Evolutionary conservation across 2,888 invertebrate species (phyloP).

Genomic region (Erannis defoliaria): DNA sequence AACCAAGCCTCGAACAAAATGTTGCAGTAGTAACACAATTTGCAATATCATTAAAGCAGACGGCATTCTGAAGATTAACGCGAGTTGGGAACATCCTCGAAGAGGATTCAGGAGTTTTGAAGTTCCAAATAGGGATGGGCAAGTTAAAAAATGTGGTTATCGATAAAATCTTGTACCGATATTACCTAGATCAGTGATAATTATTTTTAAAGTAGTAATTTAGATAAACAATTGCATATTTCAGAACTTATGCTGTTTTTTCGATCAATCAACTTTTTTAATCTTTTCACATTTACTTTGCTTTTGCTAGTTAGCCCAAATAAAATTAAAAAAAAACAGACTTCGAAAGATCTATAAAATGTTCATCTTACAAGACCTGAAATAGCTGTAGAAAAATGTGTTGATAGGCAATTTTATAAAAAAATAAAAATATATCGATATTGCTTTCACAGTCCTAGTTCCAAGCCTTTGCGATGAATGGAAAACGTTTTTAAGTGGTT

Average conservation of each 20-base stretch:
- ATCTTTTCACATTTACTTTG: no score
- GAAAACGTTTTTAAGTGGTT: constrained; percentile 37
- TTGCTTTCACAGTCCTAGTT: constrained; percentile 4
- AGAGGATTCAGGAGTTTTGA: constrained; percentile 34
- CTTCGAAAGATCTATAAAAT: no score
- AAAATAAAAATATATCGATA: background rate
- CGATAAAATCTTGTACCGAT: background rate
- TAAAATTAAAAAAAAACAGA: no score
- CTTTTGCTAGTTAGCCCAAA: no score
- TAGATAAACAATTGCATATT: no score
- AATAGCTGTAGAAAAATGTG: no score
- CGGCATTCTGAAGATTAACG: constrained; percentile 63
- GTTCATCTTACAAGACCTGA: no score
- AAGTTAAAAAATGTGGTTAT: background rate
- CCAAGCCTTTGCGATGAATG: constrained; percentile 30
- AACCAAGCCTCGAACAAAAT: constrained; percentile 30
- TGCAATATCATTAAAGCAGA: constrained; percentile 72
- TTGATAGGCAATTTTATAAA: background rate
- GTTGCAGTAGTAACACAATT: constrained; percentile 67
- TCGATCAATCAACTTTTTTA: no score
- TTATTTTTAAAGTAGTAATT: no score
- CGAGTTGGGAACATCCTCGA: constrained; percentile 49
- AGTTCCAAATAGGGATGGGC: constrained; percentile 16
- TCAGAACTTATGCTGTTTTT: no score
- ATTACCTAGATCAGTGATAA: background rate